phyloP scores from a whole-genome alignment of 2,797 vertebrate species.

The Acipenser oxyrinchus region DNA sequence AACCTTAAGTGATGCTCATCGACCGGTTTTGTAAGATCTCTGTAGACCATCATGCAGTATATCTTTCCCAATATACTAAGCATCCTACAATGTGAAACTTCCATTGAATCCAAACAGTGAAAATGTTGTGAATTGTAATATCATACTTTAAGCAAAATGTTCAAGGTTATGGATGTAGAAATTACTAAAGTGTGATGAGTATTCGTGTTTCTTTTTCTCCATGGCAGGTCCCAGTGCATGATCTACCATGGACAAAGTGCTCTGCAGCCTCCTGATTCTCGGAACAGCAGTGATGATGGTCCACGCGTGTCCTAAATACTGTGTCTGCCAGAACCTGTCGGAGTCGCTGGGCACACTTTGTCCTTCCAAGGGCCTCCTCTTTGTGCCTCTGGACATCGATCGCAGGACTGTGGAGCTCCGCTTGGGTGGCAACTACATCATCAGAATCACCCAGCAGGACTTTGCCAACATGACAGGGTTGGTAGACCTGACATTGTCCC shows the following conservation, averaged over 20 bases:
- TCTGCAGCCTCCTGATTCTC: conserved; percentile 86
- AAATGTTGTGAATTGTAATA: no score
- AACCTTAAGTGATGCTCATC: no score
- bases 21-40: no score
- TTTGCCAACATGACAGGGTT: conserved; percentile 97
- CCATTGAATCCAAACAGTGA: no score
- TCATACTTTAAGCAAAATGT: no score
- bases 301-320: conserved; percentile 94
- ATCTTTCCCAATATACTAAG: no score
- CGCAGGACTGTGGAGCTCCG: conserved; percentile 91
- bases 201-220: conserved; percentile 9
- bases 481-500: conserved; percentile 91
- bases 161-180: no score
- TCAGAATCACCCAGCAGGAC: conserved; percentile 84
- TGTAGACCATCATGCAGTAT: no score
- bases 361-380: conserved; percentile 92
- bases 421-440: conserved; percentile 92
- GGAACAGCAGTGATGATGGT: conserved; percentile 79
- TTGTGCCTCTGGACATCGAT: conserved; percentile 89
- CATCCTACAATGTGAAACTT: no score
- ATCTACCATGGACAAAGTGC: conserved; percentile 96
- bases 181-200: no score
- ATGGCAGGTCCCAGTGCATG: conserved; percentile 62
- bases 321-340: conserved; percentile 95
- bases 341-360: conserved; percentile 94